Conservation (phyloP, 2,113 vertebrate genomes). For the Labrus mixtus region DNA sequence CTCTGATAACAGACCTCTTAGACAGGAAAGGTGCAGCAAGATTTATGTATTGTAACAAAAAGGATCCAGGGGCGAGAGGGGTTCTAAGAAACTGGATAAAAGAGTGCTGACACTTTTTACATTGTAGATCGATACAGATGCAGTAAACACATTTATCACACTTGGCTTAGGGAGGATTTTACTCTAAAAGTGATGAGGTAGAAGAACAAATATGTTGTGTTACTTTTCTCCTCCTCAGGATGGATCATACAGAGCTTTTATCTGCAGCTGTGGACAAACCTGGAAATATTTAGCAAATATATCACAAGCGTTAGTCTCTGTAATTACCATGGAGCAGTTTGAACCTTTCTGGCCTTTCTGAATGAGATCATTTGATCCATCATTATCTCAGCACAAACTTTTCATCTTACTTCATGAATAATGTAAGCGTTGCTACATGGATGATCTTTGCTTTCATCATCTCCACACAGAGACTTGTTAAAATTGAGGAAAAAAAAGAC, state of each 20-base stretch:
- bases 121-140: not conserved
- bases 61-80: not conserved
- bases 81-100: slow-evolving; percentile 8
- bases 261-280: not conserved
- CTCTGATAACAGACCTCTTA: slow-evolving; percentile 34
- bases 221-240: not conserved
- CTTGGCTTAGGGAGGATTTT: slow-evolving; percentile 5
- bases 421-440: not conserved
- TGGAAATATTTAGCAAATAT: too few species aligned
- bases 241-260: not conserved
- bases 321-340: too few species aligned
- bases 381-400: too few species aligned
- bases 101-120: not conserved
- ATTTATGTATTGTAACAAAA: slow-evolving; percentile 35
- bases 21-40: slow-evolving; percentile 22
- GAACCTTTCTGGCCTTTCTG: too few species aligned
- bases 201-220: not conserved
- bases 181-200: slow-evolving; percentile 8
- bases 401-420: not conserved
- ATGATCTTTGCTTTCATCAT: too few species aligned
- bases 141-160: not conserved
- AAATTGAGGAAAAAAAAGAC: too few species aligned
- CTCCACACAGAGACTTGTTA: too few species aligned
- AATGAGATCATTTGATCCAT: too few species aligned
- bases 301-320: too few species aligned